A percentile compares a stretch with the other conserved stretches of the same genome.
Evolutionary conservation across 2,113 vertebrate species (phyloP).

Genomic region (Talpa occidentalis): DNA sequence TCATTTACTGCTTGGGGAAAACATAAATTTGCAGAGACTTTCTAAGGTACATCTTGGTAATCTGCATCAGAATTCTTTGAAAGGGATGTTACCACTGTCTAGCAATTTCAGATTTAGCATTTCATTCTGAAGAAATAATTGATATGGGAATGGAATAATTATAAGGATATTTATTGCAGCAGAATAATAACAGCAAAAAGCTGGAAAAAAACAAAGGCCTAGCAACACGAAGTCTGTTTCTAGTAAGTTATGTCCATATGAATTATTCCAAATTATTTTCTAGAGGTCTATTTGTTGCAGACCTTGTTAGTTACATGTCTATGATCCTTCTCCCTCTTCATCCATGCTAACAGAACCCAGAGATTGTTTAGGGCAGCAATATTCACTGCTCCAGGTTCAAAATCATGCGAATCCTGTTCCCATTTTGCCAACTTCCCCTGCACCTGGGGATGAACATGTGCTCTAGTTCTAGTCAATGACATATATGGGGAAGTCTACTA

Average conservation of each 20-base stretch:
- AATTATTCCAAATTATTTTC: slow-evolving; percentile 35
- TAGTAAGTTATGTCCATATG: background rate
- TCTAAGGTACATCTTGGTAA: background rate
- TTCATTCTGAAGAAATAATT: background rate
- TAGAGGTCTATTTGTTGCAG: background rate
- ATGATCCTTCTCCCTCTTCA: background rate
- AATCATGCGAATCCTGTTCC: background rate
- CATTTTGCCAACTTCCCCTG: background rate
- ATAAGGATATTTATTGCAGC: slow-evolving; percentile 30
- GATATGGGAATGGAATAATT: slow-evolving; percentile 24
- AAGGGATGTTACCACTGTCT: background rate
- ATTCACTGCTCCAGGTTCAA: background rate
- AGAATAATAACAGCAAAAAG: background rate
- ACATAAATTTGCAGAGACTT: background rate
- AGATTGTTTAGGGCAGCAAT: background rate
- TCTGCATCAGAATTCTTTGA: slow-evolving; percentile 3
- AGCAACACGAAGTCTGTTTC: background rate
- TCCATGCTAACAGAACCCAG: background rate
- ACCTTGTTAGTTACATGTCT: background rate
- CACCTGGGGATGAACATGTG: background rate
- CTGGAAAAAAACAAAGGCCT: slow-evolving; percentile 8
- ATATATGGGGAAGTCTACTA: background rate
- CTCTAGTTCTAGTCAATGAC: slow-evolving; percentile 39
- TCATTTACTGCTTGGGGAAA: slow-evolving; percentile 14
- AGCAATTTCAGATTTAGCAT: background rate